Evolutionary conservation across 1,140 invertebrate species (phyloP).

Genomic region (Macrotrachela quadricornifera): DNA sequence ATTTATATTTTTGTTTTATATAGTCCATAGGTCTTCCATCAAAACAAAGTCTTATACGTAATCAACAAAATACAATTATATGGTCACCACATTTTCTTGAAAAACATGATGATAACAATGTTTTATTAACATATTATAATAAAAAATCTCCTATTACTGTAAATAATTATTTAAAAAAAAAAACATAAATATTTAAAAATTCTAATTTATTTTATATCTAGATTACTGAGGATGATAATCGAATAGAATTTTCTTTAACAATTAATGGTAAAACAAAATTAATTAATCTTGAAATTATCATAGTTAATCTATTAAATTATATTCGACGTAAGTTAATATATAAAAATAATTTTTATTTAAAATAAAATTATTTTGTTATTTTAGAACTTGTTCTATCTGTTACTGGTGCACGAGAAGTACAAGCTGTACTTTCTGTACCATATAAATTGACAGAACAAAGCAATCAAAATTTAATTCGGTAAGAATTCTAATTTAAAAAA

Average conservation of each 20-base stretch:
- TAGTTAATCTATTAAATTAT: background rate
- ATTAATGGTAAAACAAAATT: constrained; percentile 3
- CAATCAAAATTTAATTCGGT: background rate
- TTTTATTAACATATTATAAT: background rate
- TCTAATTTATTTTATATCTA: background rate
- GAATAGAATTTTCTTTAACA: background rate
- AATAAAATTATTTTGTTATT: background rate
- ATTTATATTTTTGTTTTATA: no score
- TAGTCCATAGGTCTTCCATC: constrained; percentile 1
- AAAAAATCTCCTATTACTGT: background rate
- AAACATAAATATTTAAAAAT: background rate
- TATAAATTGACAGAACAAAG: background rate
- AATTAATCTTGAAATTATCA: background rate
- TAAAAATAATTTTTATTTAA: background rate
- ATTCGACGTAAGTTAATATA: background rate
- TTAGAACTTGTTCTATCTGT: background rate
- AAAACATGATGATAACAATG: background rate
- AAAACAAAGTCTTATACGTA: constrained; percentile 3
- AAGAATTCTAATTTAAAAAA: background rate
- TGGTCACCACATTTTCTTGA: constrained; percentile 1
- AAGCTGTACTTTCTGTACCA: constrained; percentile 2
- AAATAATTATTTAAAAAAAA: background rate
- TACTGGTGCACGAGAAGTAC: background rate
- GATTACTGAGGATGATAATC: background rate
- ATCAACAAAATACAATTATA: constrained; percentile 1